These are phyloP conservation scores for Cyclophora albipunctata DNA, from an alignment of 2,888 invertebrate species.

Conservation along the genomic window DNA sequence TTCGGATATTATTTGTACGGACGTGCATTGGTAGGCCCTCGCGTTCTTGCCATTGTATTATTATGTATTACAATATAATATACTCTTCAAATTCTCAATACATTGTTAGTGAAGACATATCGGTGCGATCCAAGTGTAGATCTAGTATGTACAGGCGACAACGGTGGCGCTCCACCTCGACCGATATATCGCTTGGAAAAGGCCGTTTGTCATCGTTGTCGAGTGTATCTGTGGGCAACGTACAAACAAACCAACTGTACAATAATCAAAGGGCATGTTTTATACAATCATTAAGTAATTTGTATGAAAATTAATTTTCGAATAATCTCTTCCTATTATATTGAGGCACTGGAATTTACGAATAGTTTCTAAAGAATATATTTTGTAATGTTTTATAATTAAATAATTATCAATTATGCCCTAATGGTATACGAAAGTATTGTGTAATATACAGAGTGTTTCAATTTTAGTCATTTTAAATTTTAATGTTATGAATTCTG, in stretches of 20 bases:
- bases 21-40: slow-evolving; percentile 51
- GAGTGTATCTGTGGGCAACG: too few relatives aligned
- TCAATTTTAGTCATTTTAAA: not conserved
- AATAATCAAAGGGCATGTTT: too few relatives aligned
- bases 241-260: too few relatives aligned
- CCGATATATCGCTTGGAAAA: too few relatives aligned
- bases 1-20: slow-evolving; percentile 57
- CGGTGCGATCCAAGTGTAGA: slow-evolving; percentile 29
- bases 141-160: too few relatives aligned
- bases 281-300: too few relatives aligned
- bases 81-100: slow-evolving; percentile 29
- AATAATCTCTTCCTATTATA: not conserved
- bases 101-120: slow-evolving; percentile 63
- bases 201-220: too few relatives aligned
- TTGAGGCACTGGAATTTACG: not conserved
- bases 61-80: slow-evolving; percentile 1
- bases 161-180: too few relatives aligned
- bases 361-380: too few relatives aligned
- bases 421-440: not conserved
- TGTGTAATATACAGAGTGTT: not conserved
- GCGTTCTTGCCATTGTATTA: slow-evolving; percentile 51
- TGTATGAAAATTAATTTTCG: not conserved
- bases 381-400: too few relatives aligned
- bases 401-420: not conserved
- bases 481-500: not conserved